Evolutionary conservation across 92 coral and sea anemone genomes (phyloP).

Genomic region (Porites evermanni): DNA sequence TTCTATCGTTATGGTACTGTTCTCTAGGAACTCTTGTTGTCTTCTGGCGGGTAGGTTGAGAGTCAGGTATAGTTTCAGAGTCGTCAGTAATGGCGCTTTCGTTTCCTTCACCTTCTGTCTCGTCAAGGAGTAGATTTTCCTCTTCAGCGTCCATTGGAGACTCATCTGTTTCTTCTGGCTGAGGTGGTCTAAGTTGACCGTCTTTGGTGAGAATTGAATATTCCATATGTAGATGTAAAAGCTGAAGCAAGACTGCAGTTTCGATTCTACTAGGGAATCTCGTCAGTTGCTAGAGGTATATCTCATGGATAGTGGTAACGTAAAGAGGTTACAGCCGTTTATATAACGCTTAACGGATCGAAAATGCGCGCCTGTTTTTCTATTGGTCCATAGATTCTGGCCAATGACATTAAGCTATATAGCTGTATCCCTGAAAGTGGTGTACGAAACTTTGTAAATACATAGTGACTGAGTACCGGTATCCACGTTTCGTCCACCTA

Average conservation of each 20-base stretch:
- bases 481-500: no score
- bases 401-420: not conserved
- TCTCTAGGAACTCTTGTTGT: not conserved
- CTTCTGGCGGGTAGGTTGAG: not conserved
- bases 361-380: constrained; percentile 13
- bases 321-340: not conserved
- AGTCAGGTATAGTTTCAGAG: not conserved
- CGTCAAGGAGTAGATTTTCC: not conserved
- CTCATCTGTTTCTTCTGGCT: constrained; percentile 10
- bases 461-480: no score
- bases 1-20: not conserved
- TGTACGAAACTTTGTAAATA: no score
- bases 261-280: constrained; percentile 9
- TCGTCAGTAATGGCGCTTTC: not conserved
- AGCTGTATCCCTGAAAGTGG: no score
- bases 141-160: not conserved
- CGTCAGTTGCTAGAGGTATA: constrained; percentile 20
- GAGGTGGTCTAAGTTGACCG: not conserved
- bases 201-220: not conserved
- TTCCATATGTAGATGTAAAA: not conserved
- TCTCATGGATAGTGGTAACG: constrained; percentile 3
- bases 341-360: constrained; percentile 1
- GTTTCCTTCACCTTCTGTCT: not conserved
- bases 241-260: constrained; percentile 15
- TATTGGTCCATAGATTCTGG: constrained; percentile 17